A percentile compares a stretch with the other conserved stretches of the same genome.
Evolutionary conservation across 1,140 invertebrate species (phyloP).

Genomic region (Cydia splendana): DNA sequence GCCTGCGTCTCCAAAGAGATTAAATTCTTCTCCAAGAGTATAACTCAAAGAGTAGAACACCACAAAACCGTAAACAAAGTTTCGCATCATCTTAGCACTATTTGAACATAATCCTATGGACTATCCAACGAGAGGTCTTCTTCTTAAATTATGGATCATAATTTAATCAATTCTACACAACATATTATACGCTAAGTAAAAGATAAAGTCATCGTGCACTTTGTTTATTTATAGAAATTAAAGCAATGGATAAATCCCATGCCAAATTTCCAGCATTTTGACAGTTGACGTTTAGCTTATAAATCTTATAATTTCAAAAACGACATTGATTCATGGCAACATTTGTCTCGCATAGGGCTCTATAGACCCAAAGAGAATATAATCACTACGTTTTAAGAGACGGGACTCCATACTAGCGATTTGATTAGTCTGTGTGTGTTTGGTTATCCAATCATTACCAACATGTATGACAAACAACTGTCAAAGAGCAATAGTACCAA

Average conservation of each 20-base stretch:
- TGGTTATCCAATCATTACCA: too few relatives aligned
- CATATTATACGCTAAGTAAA: neutral
- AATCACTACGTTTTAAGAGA: too few relatives aligned
- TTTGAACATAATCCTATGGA: neutral
- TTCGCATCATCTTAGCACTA: slow-evolving; percentile 26
- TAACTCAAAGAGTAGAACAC: slow-evolving; percentile 37
- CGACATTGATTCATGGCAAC: neutral
- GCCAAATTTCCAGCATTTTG: neutral
- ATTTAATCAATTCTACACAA: neutral
- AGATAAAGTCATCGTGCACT: neutral
- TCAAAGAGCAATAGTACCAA: too few relatives aligned
- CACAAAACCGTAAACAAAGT: slow-evolving; percentile 36
- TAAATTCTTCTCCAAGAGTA: slow-evolving; percentile 55
- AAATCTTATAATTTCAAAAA: neutral
- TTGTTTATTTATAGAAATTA: slow-evolving; percentile 8
- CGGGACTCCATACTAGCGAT: too few relatives aligned
- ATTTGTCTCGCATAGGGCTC: neutral
- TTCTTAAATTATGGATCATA: neutral
- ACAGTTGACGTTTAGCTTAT: neutral
- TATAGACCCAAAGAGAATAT: too few relatives aligned
- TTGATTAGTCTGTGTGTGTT: too few relatives aligned
- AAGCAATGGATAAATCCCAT: neutral
- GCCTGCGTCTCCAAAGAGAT: slow-evolving; percentile 67
- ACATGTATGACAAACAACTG: too few relatives aligned
- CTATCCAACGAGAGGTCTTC: neutral